Percentiles rank a stretch among this genome's conserved stretches.
These are phyloP conservation scores for Ylistrum balloti DNA, from an alignment of 1,140 invertebrate species.

Conservation along the genomic window DNA sequence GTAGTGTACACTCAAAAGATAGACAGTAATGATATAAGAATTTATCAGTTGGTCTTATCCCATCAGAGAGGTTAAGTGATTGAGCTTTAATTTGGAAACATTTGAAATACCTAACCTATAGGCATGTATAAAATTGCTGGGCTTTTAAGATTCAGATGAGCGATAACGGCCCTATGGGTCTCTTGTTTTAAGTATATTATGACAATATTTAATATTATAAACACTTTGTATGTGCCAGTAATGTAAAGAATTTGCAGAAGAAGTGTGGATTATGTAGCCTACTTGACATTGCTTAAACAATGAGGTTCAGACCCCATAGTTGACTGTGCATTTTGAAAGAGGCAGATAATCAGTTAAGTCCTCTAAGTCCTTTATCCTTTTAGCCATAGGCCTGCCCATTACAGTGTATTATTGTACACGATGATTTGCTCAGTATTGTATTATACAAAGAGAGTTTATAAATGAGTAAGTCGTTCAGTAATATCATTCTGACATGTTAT, in stretches of 20 bases:
- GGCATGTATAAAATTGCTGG: too few species aligned
- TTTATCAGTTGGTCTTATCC: too few species aligned
- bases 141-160: too few species aligned
- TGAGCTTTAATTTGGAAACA: too few species aligned
- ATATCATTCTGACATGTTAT: background rate
- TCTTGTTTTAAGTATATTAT: background rate
- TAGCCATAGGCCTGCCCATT: background rate
- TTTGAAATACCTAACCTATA: too few species aligned
- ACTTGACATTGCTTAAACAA: slow-evolving; percentile 10
- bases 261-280: background rate
- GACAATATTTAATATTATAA: background rate
- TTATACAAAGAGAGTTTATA: background rate
- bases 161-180: too few species aligned
- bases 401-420: background rate
- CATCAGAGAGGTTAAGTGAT: too few species aligned
- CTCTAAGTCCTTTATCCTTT: background rate
- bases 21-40: too few species aligned
- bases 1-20: background rate
- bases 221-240: background rate
- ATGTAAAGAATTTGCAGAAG: background rate
- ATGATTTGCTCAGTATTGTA: background rate
- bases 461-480: background rate
- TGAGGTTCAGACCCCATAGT: background rate
- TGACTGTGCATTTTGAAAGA: background rate
- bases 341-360: background rate